Evolutionary conservation across 2,888 invertebrate species (phyloP).

Genomic region (Tanypteryx hageni): DNA sequence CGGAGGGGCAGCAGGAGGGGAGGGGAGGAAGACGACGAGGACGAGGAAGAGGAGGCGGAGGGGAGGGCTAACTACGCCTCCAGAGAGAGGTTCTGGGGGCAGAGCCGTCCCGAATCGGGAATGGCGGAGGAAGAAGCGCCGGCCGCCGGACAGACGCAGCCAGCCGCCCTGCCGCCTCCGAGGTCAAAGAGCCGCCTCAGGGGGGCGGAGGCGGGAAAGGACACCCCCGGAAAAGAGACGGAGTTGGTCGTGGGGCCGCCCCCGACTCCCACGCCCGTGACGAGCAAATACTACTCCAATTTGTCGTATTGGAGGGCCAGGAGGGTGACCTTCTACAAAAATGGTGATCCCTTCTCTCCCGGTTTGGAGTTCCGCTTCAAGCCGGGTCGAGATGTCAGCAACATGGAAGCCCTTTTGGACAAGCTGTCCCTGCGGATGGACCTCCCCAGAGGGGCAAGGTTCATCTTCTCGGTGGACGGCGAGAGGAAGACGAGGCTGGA

Average conservation of each 20-base stretch:
- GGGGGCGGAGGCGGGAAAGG: slow-evolving; percentile 49
- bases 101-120: slow-evolving; percentile 47
- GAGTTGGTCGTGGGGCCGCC: background rate
- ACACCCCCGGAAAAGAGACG: slow-evolving; percentile 21
- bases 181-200: slow-evolving; percentile 59
- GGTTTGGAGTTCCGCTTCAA: slow-evolving; percentile 93
- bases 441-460: slow-evolving; percentile 91
- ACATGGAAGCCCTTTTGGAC: slow-evolving; percentile 90
- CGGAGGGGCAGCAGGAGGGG: background rate
- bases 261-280: slow-evolving; percentile 34
- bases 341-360: slow-evolving; percentile 94
- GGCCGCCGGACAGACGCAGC: slow-evolving; percentile 18
- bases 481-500: slow-evolving; percentile 89
- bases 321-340: slow-evolving; percentile 92
- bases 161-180: slow-evolving; percentile 50
- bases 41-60: background rate
- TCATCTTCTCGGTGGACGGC: slow-evolving; percentile 95
- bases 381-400: slow-evolving; percentile 91
- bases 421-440: slow-evolving; percentile 92
- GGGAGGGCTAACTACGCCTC: background rate
- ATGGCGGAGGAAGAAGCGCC: slow-evolving; percentile 37
- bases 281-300: slow-evolving; percentile 80
- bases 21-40: background rate
- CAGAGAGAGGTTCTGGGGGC: slow-evolving; percentile 54
- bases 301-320: slow-evolving; percentile 92